Evolutionary conservation across 2,888 invertebrate genomes (phyloP).

Genomic region (Lacanobia wlatinum): DNA sequence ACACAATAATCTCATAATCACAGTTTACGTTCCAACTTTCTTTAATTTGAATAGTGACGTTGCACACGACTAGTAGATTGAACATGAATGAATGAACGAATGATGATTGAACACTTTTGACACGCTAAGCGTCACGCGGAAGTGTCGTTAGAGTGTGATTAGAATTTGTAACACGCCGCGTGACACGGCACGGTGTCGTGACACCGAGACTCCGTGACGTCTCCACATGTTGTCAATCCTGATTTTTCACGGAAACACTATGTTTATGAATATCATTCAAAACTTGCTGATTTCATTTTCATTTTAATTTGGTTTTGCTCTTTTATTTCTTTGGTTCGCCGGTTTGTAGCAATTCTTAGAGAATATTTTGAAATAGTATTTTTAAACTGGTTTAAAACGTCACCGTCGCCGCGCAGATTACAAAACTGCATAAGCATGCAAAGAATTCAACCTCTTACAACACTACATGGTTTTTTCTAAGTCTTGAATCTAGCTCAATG

Average conservation of each 20-base stretch:
- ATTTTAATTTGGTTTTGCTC: background rate
- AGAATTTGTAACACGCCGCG: constrained; percentile 33
- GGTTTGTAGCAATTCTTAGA: background rate
- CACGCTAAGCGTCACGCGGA: constrained; percentile 19
- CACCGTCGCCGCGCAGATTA: constrained; percentile 6
- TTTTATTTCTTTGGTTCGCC: background rate
- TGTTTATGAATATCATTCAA: constrained; percentile 9
- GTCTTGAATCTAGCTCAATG: constrained; percentile 19
- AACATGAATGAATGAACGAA: constrained; percentile 24
- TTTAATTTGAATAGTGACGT: constrained; percentile 7
- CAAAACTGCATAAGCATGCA: constrained; percentile 19
- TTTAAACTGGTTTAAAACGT: constrained; percentile 12
- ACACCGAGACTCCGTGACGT: constrained; percentile 27
- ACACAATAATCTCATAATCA: background rate
- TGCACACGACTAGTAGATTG: background rate
- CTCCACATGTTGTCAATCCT: constrained; percentile 12
- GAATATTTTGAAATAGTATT: background rate
- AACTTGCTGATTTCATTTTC: constrained; percentile 4
- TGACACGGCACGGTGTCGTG: constrained; percentile 25
- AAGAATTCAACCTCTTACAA: constrained; percentile 32
- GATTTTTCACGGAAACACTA: constrained; percentile 24
- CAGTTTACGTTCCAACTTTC: constrained; percentile 15
- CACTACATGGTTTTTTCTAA: constrained; percentile 3
- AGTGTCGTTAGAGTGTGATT: constrained; percentile 38
- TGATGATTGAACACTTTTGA: constrained; percentile 22